These are phyloP conservation scores for Gisinianus flammeolus DNA, from an alignment of 2,888 invertebrate genomes.

Conservation along the genomic window DNA sequence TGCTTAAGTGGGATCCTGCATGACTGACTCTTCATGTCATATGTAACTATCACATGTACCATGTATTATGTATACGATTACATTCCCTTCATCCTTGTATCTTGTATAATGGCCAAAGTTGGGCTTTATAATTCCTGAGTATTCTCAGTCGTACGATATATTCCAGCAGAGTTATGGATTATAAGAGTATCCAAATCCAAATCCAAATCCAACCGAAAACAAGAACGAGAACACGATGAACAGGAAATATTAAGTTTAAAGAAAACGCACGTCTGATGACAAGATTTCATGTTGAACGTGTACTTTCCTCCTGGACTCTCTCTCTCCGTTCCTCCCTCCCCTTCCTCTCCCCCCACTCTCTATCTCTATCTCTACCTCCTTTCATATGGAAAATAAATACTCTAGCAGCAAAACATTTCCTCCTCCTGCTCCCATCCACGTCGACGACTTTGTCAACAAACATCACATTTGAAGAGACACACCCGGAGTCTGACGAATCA, in stretches of 20 bases:
- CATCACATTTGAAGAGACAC: slow-evolving; percentile 5
- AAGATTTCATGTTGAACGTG: slow-evolving; percentile 13
- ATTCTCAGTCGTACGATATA: no score
- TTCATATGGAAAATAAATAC: slow-evolving; percentile 2
- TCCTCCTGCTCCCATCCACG: background rate
- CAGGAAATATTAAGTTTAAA: background rate
- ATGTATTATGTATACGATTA: no score
- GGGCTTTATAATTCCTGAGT: no score
- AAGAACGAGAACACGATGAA: no score
- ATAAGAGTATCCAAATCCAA: no score
- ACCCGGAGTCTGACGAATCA: no score
- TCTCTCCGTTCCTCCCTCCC: background rate
- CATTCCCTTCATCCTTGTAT: no score
- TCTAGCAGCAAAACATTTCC: background rate
- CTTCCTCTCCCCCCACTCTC: background rate
- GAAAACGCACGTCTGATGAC: slow-evolving; percentile 11
- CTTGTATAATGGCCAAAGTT: no score
- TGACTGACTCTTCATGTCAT: no score
- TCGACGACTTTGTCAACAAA: slow-evolving; percentile 18
- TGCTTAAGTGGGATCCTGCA: background rate
- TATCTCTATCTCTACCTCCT: background rate
- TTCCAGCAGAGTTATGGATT: no score
- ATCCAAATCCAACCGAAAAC: no score
- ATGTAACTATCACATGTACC: no score
- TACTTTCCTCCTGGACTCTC: background rate